phyloP scores from a whole-genome alignment of 2,797 vertebrate genomes.

The Bradypodion pumilum region DNA sequence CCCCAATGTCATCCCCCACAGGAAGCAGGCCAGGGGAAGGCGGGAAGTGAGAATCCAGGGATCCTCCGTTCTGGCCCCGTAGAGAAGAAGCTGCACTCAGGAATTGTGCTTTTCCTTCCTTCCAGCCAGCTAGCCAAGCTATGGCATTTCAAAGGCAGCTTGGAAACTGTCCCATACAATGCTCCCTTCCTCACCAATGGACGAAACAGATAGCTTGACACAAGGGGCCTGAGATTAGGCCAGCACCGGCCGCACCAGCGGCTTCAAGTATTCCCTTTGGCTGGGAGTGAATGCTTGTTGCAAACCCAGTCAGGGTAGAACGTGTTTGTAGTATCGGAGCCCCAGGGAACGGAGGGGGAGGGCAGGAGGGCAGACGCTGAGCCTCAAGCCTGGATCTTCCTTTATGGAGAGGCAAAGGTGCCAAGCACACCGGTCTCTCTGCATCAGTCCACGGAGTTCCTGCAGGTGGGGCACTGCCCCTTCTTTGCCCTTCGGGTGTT shows the following conservation, averaged over 20 bases:
- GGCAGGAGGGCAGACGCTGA: background rate
- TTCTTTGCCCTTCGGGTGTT: conserved; percentile 4
- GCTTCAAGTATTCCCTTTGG: conserved; percentile 47
- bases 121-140: background rate
- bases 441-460: background rate
- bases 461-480: background rate
- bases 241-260: conserved; percentile 34
- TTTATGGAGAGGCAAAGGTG: background rate
- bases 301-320: conserved; percentile 10
- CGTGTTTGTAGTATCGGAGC: conserved; percentile 5
- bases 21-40: conserved; percentile 25
- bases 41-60: conserved; percentile 16
- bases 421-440: background rate
- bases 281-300: conserved; percentile 15
- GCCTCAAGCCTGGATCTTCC: conserved; percentile 1
- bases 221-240: conserved; percentile 29
- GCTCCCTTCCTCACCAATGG: conserved; percentile 8
- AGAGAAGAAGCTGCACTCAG: conserved; percentile 13
- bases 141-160: conserved; percentile 14
- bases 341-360: conserved; percentile 7
- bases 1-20: conserved; percentile 13
- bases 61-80: background rate
- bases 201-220: conserved; percentile 38
- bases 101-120: conserved; percentile 27
- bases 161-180: conserved; percentile 9